Evolutionary conservation across 2,888 invertebrate genomes (phyloP), one percentile per base, ranked within the genome.

Genomic region (Chrysodeixis includens): DNA sequence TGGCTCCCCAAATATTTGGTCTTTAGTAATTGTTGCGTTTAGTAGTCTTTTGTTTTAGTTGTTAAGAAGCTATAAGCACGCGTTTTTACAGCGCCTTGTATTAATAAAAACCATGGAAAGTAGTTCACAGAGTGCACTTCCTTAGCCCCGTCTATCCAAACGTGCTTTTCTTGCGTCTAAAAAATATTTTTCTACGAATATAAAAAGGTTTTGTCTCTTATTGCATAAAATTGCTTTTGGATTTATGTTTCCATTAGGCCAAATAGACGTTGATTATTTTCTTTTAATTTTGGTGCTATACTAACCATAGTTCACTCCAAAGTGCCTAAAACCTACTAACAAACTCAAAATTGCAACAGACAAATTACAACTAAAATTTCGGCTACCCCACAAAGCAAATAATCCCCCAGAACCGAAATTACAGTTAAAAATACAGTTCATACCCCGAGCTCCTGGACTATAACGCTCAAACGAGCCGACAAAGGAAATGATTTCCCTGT

Each of bases 1-100:
- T 55, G 65, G 54, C 32, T 51, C 32, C 7, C n/a, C 22, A 84
- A 86, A 85, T 87, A 86, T 86, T 87, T 87, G 83, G 58, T 60
- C 58, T 56, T 62, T 66, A 58, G 79, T 87, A 85, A 87, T 86
- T 86, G 83, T 76, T 82, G 83, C 75, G 74, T 58, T 59, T 61
- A 66, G 66, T 71, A 64, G 70, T 56, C 67, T 71, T 68, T 72
- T 64, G 44, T 54, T 30, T 35, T 32, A 12, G 8, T 71, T 66
- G 57, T n/a, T 8, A 8, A 49, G 20, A 66, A 74, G 76, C 60
- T 53, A 35, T 16, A 8, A 8, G 14, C 1, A 35, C 2, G 0
- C 9, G 5, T 26, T 14, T 35, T 32, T 30, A 7, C 14, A 5
- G 26, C 32, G 12, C 12, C 32, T 35, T 35, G 2, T 35, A 12